Evolutionary conservation across 2,113 vertebrate genomes (phyloP).

Genomic region (Gulo gulo): DNA sequence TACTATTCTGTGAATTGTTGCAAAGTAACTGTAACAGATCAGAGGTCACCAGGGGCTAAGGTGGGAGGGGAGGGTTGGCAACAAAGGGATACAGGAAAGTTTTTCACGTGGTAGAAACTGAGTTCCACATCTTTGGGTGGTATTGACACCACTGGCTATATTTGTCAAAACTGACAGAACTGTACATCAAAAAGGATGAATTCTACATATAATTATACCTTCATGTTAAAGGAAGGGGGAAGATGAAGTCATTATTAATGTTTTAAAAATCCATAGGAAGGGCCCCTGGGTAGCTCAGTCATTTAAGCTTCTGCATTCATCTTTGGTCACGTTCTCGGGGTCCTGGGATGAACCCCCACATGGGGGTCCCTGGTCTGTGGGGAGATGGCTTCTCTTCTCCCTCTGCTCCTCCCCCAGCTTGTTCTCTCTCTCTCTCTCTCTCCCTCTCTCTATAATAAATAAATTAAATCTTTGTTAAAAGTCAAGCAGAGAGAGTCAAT

Average conservation of each 20-base stretch:
- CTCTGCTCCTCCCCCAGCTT: background rate
- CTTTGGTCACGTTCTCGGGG: background rate
- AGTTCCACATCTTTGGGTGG: rapidly evolving
- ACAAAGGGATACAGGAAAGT: background rate
- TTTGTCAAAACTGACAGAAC: background rate
- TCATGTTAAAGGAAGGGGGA: background rate
- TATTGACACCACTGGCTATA: rapidly evolving
- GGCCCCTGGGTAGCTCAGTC: background rate
- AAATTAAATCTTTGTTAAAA: background rate
- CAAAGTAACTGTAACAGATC: background rate
- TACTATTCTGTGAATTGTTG: background rate
- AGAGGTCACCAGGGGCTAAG: background rate
- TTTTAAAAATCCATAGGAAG: background rate
- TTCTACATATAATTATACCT: background rate
- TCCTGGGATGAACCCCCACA: background rate
- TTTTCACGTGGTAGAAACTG: rapidly evolving
- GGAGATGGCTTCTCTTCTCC: background rate
- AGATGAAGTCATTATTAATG: background rate
- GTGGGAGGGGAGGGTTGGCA: rapidly evolving
- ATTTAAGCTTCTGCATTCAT: background rate
- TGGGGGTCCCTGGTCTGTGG: background rate
- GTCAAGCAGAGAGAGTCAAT: too few relatives aligned
- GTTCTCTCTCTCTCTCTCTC: background rate
- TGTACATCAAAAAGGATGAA: background rate
- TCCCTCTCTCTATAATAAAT: background rate